Evolutionary conservation across 1,140 invertebrate genomes (phyloP), one percentile per base, ranked within the genome.

Genomic region (Megalonaias nervosa): DNA sequence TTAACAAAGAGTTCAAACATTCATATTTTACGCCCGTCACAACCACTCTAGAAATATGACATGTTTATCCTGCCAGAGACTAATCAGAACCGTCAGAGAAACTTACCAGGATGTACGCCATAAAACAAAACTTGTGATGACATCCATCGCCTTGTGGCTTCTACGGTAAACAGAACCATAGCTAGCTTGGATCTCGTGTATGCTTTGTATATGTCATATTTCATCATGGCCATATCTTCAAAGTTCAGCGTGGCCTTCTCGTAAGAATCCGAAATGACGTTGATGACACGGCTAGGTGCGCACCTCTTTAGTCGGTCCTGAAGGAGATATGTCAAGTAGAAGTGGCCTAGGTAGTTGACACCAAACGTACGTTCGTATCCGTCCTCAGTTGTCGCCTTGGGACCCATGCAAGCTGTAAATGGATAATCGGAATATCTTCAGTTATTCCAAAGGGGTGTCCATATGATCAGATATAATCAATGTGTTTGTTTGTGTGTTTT

Each of bases 361-460:
- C 89, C 90, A 59, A 92, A 86, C 23, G 96, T 94, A 65, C 94
- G 93, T 91, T 98, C 96, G 91, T 95, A 95, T 0, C 95, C 95
- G 91, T 97, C 96, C 23, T 84, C 80, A 13, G 91, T 91, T 2
- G 82, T 83, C 1, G 79, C 79, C 62, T 85, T 85, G 5, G 89
- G 89, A 16, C 89, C 89, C 83, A 89, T 74, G 77, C 89, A 90
- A 55, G 77, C 89, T 90, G 81, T 2, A 80, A 81, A 66, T 9
- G 62, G 67, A 58, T 16, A 67, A 19, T 11, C 3, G 17, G 26
- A 11, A 48, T 48, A 48, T 48, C 6, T 48, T 48, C 38, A 11
- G 11, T 48, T 6, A 48, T 48, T 48, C 6, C 6, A 48, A 48
- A 48, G 38, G 38, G 38, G 38, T 48, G 2, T 11, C 38, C 38